Percentiles rank a stretch among this genome's conserved stretches.
These are phyloP conservation scores for Drosophila baimaii DNA, from an alignment of 1,140 invertebrate species.

Conservation along the genomic window DNA sequence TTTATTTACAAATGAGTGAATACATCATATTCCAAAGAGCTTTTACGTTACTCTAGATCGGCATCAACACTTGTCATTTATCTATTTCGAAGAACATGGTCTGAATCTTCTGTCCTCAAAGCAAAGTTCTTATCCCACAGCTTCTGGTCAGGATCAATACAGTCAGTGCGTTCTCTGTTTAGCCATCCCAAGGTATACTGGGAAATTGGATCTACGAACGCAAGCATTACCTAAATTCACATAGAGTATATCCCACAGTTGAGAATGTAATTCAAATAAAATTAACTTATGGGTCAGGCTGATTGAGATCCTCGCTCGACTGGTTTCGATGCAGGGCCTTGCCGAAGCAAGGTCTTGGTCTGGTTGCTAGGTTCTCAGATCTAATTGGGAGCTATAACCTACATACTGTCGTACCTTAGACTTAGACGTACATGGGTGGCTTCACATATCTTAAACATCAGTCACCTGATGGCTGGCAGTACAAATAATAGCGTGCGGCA, in stretches of 20 bases:
- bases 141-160: not conserved
- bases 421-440: constrained; percentile 16
- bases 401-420: constrained; percentile 7
- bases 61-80: constrained; percentile 3
- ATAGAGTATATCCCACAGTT: constrained; percentile 2
- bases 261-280: constrained; percentile 4
- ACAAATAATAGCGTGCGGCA: constrained; percentile 69
- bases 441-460: constrained; percentile 65
- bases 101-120: not conserved
- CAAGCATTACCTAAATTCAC: constrained; percentile 9
- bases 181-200: not conserved
- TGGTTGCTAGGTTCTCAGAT: not conserved
- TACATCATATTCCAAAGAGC: constrained; percentile 3
- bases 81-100: not conserved
- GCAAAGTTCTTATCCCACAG: not conserved
- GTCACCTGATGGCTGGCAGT: constrained; percentile 83
- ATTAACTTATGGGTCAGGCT: not conserved
- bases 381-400: not conserved
- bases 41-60: constrained; percentile 9
- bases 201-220: constrained; percentile 7
- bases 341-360: constrained; percentile 25
- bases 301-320: not conserved
- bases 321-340: constrained; percentile 9
- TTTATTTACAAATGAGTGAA: constrained; percentile 43
- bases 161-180: not conserved